A percentile compares a stretch with the other conserved stretches of the same genome.
phyloP scores from a whole-genome alignment of 1,140 invertebrate genomes.

The Drosophila carrolli region DNA sequence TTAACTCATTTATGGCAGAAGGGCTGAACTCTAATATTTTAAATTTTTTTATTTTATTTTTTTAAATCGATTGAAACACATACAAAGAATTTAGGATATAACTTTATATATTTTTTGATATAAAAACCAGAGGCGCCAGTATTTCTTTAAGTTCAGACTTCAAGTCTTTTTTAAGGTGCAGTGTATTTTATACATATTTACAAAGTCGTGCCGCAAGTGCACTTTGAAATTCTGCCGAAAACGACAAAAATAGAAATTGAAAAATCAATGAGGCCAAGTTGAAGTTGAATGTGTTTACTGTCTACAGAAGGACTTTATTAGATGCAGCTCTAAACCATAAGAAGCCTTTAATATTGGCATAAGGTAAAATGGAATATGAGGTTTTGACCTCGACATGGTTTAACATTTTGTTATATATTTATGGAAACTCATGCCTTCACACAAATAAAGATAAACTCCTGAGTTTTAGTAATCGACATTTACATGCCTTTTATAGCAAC shows the following conservation, averaged over 20 bases:
- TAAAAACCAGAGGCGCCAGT: no score
- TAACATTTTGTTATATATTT: not conserved
- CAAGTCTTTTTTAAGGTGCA: no score
- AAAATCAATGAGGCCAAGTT: conserved; percentile 59
- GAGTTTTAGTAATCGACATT: not conserved
- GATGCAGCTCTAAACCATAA: not conserved
- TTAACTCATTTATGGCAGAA: no score
- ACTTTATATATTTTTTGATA: no score
- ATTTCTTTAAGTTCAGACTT: no score
- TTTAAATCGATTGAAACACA: no score
- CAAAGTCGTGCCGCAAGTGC: conserved; percentile 38
- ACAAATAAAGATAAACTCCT: not conserved
- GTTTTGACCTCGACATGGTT: not conserved
- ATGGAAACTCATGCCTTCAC: no score
- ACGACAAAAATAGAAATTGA: conserved; percentile 41
- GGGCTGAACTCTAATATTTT: no score
- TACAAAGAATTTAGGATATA: no score
- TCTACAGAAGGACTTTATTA: conserved; percentile 10
- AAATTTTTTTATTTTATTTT: no score
- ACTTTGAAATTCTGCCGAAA: conserved; percentile 40
- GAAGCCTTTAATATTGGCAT: conserved; percentile 8
- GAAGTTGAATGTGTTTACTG: conserved; percentile 26
- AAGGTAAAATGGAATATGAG: not conserved
- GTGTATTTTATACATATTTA: conserved; percentile 11
- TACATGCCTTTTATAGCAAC: not conserved